Conservation (phyloP, 1,140 invertebrate species). For the Macrocentrus cingulum region DNA sequence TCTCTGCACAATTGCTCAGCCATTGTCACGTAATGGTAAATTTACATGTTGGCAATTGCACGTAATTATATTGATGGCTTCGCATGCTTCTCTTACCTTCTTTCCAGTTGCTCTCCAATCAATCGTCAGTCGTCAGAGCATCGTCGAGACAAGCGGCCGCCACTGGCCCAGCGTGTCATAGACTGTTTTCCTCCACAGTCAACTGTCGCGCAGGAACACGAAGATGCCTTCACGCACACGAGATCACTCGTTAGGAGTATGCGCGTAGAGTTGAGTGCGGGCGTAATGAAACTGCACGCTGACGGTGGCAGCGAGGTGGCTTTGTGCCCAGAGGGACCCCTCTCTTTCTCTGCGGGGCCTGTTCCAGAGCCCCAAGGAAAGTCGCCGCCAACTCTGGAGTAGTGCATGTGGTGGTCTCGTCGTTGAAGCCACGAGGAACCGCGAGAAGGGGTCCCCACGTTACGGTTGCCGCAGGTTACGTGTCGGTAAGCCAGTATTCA, state of each 20-base stretch:
- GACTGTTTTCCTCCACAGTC: no score
- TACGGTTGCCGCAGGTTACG: background rate
- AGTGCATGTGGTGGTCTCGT: background rate
- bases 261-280: constrained; percentile 42
- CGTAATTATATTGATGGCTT: no score
- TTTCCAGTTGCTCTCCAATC: no score
- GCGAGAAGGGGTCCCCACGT: constrained; percentile 14
- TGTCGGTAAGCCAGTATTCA: constrained; percentile 13
- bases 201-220: no score
- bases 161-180: no score
- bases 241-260: background rate
- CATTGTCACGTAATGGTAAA: no score
- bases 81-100: no score
- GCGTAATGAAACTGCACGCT: constrained; percentile 44
- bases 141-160: no score
- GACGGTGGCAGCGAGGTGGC: constrained; percentile 36
- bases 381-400: background rate
- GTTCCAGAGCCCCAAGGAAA: background rate
- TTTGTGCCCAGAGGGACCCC: constrained; percentile 39
- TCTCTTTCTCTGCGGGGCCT: constrained; percentile 22
- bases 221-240: background rate
- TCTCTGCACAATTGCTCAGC: no score
- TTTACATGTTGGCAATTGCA: no score
- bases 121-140: no score
- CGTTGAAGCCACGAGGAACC: background rate